phyloP scores from a whole-genome alignment of 2,888 invertebrate genomes.

The Coelogynopora nodosa region DNA sequence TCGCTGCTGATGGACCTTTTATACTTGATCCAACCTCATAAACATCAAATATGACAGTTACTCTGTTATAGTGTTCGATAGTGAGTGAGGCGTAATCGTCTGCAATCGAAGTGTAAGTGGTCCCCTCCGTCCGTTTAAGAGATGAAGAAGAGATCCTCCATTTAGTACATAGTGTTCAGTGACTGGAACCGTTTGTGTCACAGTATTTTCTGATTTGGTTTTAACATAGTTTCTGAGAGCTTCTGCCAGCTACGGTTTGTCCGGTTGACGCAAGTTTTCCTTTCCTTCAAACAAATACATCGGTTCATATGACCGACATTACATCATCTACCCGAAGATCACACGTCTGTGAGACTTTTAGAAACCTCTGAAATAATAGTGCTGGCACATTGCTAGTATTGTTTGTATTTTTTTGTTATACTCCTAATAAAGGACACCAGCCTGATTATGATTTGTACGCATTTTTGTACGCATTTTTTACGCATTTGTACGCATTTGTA shows the following conservation, averaged over 20 bases:
- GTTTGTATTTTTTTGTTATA: no score
- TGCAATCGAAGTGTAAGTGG: constrained; percentile 10
- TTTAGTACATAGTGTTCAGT: constrained; percentile 20
- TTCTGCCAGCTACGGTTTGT: constrained; percentile 43
- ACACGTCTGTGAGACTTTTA: constrained; percentile 7
- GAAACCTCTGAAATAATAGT: constrained; percentile 37
- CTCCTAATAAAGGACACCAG: no score
- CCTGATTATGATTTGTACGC: no score
- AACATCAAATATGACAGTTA: constrained; percentile 37
- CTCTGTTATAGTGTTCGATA: not conserved
- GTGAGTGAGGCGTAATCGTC: constrained; percentile 1
- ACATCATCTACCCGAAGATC: constrained; percentile 34
- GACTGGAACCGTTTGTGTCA: not conserved
- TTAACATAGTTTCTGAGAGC: constrained; percentile 36
- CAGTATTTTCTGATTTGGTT: not conserved
- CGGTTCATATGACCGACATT: constrained; percentile 27
- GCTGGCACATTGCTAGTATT: no score
- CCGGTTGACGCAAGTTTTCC: constrained; percentile 24
- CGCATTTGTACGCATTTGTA: no score
- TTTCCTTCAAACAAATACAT: constrained; percentile 39
- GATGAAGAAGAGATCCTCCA: constrained; percentile 29
- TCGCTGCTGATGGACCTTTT: constrained; percentile 39
- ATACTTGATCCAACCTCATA: constrained; percentile 34
- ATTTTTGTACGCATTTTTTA: no score
- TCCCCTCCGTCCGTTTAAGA: constrained; percentile 8